Evolutionary conservation across 2,888 invertebrate species (phyloP).

Genomic region (Cryptus viduatorius): DNA sequence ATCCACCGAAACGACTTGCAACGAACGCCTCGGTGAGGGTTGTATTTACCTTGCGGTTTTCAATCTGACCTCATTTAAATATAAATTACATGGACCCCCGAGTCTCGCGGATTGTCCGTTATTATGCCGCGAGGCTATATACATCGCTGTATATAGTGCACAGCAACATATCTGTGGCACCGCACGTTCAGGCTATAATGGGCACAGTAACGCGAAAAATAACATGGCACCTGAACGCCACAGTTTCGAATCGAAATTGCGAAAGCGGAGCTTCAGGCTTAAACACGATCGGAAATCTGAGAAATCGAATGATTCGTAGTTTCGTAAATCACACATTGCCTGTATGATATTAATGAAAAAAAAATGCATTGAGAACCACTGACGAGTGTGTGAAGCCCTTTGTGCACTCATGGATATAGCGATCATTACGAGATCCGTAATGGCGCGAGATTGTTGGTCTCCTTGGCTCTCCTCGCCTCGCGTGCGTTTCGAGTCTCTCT

Average conservation of each 20-base stretch:
- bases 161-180: background rate
- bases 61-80: constrained; percentile 83
- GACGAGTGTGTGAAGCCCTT: constrained; percentile 72
- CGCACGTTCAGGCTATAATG: constrained; percentile 44
- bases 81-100: constrained; percentile 79
- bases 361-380: constrained; percentile 74
- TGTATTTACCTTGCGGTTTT: constrained; percentile 84
- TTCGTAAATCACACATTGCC: background rate
- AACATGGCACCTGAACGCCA: constrained; percentile 35
- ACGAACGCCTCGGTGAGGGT: constrained; percentile 71
- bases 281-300: constrained; percentile 8
- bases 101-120: constrained; percentile 62
- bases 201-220: constrained; percentile 47
- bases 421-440: constrained; percentile 81
- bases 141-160: constrained; percentile 2
- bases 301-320: constrained; percentile 9
- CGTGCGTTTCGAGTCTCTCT: constrained; percentile 59
- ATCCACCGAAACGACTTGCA: constrained; percentile 56
- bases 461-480: constrained; percentile 67
- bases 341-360: background rate
- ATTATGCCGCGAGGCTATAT: constrained; percentile 56
- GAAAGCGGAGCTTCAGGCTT: background rate
- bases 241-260: constrained; percentile 36
- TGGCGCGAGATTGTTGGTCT: constrained; percentile 80
- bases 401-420: constrained; percentile 77